Conservation (phyloP, 2,113 vertebrate species). For the Dolichallabes microphthalmus region DNA sequence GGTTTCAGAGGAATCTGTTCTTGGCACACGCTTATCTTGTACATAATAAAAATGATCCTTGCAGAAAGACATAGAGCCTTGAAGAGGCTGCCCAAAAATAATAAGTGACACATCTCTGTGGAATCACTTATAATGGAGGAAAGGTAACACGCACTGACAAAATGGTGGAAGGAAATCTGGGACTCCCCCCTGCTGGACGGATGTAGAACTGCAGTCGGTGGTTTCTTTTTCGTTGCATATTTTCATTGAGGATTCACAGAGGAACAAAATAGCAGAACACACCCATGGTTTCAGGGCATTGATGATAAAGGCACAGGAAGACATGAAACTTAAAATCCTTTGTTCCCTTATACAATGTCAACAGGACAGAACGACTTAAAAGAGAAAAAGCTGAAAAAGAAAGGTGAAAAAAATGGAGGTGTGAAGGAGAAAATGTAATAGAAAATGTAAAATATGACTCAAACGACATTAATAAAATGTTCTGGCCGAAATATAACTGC, state of each 20-base stretch:
- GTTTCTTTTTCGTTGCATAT: neutral
- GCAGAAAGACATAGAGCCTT: conserved; percentile 62
- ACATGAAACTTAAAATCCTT: neutral
- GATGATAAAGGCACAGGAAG: neutral
- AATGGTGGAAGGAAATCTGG: conserved; percentile 67
- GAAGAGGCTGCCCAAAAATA: conserved; percentile 73
- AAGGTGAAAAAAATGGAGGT: conserved; percentile 34
- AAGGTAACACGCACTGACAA: conserved; percentile 59
- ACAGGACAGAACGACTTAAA: neutral
- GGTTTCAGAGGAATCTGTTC: conserved; percentile 64
- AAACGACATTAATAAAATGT: conserved; percentile 58
- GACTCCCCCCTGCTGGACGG: conserved; percentile 75
- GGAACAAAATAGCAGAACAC: neutral
- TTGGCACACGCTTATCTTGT: conserved; percentile 69
- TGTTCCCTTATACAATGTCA: neutral
- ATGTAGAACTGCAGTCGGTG: conserved; percentile 65
- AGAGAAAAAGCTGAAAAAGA: neutral
- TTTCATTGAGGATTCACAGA: conserved; percentile 4
- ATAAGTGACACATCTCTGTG: conserved; percentile 73
- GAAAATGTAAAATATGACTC: conserved; percentile 51
- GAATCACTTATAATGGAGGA: conserved; percentile 68
- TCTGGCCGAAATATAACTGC: conserved; percentile 52
- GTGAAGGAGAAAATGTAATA: conserved; percentile 37
- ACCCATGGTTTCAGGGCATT: neutral
- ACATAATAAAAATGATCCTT: conserved; percentile 71